A percentile compares a stretch with the other conserved stretches of the same genome.
These are phyloP conservation scores for Calliphora vicina DNA, from an alignment of 1,140 invertebrate genomes.

Conservation along the genomic window DNA sequence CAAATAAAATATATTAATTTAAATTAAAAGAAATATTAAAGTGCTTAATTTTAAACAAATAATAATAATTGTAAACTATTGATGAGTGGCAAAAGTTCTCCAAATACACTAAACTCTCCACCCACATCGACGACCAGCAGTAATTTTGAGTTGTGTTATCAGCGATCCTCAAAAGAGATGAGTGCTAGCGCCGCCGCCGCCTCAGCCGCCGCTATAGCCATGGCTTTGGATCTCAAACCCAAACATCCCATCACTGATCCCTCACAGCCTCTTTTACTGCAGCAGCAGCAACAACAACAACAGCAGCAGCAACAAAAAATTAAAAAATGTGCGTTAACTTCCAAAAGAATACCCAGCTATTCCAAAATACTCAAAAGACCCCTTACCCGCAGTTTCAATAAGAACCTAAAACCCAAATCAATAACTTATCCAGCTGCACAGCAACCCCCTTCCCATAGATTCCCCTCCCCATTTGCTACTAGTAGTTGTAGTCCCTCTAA, in stretches of 20 bases:
- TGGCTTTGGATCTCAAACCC: slow-evolving; percentile 26
- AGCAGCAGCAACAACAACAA: slow-evolving; percentile 28
- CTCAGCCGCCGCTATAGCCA: slow-evolving; percentile 34
- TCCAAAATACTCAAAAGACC: background rate
- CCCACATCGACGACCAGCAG: slow-evolving; percentile 2
- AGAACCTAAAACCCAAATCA: background rate
- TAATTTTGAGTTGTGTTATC: background rate
- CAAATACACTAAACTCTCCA: slow-evolving; percentile 9
- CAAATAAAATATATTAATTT: background rate
- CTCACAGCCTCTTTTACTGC: background rate
- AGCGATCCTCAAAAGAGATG: slow-evolving; percentile 17
- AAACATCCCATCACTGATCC: background rate
- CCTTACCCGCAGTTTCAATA: slow-evolving; percentile 18
- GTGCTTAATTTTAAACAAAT: background rate
- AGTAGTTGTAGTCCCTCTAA: background rate
- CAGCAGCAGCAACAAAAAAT: slow-evolving; percentile 50
- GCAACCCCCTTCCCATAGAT: background rate
- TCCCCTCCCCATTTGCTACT: background rate
- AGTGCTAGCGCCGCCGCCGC: slow-evolving; percentile 31
- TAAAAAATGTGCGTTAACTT: slow-evolving; percentile 57
- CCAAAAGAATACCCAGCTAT: background rate
- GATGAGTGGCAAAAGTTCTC: slow-evolving; percentile 11
- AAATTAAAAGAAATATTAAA: background rate
- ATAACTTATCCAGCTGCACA: background rate
- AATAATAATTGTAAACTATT: background rate